These are phyloP conservation scores for Tinea semifulvella DNA, from an alignment of 2,888 invertebrate species.

Conservation along the genomic window DNA sequence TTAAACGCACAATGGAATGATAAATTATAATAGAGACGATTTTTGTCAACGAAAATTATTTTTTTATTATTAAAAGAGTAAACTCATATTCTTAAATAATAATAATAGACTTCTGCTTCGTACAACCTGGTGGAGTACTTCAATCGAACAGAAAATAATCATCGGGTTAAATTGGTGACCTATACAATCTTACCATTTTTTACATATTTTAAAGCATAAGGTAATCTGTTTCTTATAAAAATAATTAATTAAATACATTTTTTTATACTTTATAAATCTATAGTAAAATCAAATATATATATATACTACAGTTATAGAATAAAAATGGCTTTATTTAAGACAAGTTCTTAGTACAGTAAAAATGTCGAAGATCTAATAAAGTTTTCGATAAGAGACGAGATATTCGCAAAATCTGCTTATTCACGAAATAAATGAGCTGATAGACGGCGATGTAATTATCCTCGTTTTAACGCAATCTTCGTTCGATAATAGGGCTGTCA, in stretches of 20 bases:
- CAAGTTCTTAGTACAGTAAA: no score
- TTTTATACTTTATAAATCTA: no score
- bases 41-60: neutral
- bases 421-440: conserved; percentile 12
- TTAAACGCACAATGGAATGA: neutral
- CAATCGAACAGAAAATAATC: no score
- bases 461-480: conserved; percentile 10
- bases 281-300: no score
- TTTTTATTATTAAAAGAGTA: neutral
- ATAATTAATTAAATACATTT: no score
- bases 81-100: neutral
- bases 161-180: no score
- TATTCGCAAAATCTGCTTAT: conserved; percentile 9
- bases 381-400: conserved; percentile 10
- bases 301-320: no score
- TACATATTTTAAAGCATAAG: no score
- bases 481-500: conserved; percentile 13
- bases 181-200: no score
- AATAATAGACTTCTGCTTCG: neutral
- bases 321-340: no score
- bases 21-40: neutral
- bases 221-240: no score
- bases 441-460: conserved; percentile 12
- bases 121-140: neutral
- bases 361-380: neutral